Evolutionary conservation across 2,113 vertebrate species (phyloP).

Genomic region (Sylvilagus bachmani): DNA sequence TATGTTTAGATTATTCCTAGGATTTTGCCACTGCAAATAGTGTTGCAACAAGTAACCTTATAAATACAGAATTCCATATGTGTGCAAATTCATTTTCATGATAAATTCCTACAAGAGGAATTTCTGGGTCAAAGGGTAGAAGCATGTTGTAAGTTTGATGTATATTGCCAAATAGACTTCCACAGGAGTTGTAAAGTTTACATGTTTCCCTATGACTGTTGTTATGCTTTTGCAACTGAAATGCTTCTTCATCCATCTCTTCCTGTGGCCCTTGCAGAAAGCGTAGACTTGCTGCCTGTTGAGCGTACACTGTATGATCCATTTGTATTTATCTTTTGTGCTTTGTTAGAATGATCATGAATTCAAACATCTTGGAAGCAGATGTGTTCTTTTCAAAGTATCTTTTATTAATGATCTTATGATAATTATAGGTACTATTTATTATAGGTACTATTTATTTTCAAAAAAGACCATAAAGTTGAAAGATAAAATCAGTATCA

Average conservation of each 20-base stretch:
- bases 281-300: not conserved
- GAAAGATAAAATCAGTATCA: not conserved
- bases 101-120: constrained; percentile 58
- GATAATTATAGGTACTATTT: not conserved
- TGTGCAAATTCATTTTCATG: constrained; percentile 39
- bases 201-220: constrained; percentile 9
- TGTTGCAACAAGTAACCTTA: not conserved
- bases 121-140: constrained; percentile 48
- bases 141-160: constrained; percentile 40
- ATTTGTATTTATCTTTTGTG: not conserved
- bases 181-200: constrained; percentile 37
- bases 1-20: not conserved
- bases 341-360: not conserved
- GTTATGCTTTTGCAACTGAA: constrained; percentile 41
- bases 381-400: not conserved
- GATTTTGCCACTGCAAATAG: not conserved
- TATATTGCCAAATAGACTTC: constrained; percentile 45
- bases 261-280: not conserved
- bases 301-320: not conserved
- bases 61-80: not conserved
- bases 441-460: not conserved
- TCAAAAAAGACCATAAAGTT: not conserved
- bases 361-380: not conserved
- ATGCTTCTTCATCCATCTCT: not conserved
- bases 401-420: not conserved